A percentile compares a stretch with the other conserved stretches of the same genome.
These are phyloP conservation scores for Laterallus jamaicensis DNA, from an alignment of 2,113 vertebrate genomes.

Conservation along the genomic window DNA sequence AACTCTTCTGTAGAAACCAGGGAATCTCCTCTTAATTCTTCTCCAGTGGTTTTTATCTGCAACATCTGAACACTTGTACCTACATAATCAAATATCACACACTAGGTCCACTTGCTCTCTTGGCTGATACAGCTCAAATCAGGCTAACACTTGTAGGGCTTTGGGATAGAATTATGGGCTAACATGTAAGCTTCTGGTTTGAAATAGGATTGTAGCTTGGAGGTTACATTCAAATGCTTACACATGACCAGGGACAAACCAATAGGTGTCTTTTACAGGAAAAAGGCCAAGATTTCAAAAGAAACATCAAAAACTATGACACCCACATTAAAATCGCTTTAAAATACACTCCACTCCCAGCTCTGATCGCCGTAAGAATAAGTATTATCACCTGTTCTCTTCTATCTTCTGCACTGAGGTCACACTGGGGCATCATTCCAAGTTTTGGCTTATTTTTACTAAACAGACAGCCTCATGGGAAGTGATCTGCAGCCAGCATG, in stretches of 20 bases:
- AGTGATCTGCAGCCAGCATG: neutral
- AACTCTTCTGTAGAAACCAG: neutral
- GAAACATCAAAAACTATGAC: neutral
- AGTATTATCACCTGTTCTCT: neutral
- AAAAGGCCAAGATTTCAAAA: neutral
- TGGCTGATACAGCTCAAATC: neutral
- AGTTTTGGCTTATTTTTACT: neutral
- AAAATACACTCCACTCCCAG: accelerated
- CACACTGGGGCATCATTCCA: neutral
- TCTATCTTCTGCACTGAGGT: neutral
- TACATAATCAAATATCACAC: neutral
- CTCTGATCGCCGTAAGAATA: neutral
- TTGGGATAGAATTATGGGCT: neutral
- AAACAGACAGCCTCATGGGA: neutral
- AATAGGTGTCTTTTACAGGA: neutral
- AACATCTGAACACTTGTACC: neutral
- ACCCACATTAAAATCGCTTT: neutral
- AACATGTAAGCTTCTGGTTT: neutral
- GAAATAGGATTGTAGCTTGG: neutral
- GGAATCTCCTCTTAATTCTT: neutral
- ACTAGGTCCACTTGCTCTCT: neutral
- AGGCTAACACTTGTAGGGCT: neutral
- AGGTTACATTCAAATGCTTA: neutral
- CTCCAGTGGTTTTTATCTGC: neutral
- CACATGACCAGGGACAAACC: neutral